Conservation (phyloP, 2,113 vertebrate genomes). For the Xenus cinereus region DNA sequence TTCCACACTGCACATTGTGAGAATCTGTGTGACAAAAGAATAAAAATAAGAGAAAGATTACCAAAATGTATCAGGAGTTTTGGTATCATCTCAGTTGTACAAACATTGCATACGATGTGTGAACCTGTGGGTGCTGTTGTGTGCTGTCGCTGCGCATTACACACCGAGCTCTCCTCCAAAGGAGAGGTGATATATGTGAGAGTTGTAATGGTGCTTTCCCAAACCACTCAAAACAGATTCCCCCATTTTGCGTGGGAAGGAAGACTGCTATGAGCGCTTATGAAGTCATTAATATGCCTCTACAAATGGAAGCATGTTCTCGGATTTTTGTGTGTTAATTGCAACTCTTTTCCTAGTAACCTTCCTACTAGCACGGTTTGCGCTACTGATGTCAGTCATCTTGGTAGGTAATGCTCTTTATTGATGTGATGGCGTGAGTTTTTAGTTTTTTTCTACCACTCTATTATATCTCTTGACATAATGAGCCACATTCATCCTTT, state of each 20-base stretch:
- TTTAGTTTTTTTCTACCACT: background rate
- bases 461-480: background rate
- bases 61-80: background rate
- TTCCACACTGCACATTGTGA: background rate
- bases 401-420: background rate
- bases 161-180: background rate
- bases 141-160: background rate
- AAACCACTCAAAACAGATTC: background rate
- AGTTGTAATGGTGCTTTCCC: background rate
- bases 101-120: accelerated
- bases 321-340: background rate
- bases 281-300: background rate
- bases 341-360: background rate
- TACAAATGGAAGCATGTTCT: background rate
- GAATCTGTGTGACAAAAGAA: background rate
- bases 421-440: background rate
- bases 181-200: background rate
- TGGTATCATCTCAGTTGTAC: too few relatives aligned
- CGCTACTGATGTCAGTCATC: background rate
- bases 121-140: background rate
- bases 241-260: background rate
- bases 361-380: background rate
- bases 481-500: background rate
- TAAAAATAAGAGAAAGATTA: background rate
- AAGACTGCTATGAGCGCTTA: background rate